Percentiles rank a stretch among this genome's conserved stretches.
Evolutionary conservation across 2,113 vertebrate species (phyloP).

Genomic region (Agapornis roseicollis): DNA sequence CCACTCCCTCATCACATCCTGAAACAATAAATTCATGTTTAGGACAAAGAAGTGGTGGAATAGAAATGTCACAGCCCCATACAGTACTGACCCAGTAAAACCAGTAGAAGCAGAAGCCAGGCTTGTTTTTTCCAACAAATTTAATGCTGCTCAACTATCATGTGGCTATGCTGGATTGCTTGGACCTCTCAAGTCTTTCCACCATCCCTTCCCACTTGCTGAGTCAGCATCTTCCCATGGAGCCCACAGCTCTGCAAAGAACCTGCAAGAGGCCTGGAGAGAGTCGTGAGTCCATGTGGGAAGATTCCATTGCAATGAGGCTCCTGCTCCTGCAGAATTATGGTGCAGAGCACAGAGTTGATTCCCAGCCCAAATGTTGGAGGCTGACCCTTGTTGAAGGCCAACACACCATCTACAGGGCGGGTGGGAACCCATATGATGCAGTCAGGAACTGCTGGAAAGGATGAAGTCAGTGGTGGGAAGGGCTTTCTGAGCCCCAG

Average conservation of each 20-base stretch:
- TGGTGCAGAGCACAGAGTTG: rapidly evolving
- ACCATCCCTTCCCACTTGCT: background rate
- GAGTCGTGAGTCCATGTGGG: rapidly evolving
- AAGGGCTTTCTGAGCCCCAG: background rate
- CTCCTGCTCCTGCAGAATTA: rapidly evolving
- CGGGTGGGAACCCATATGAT: background rate
- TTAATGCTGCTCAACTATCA: background rate
- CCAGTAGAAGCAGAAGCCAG: background rate
- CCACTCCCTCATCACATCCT: background rate
- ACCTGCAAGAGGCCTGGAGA: background rate
- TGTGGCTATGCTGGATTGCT: background rate
- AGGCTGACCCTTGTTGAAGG: background rate
- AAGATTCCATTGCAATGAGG: background rate
- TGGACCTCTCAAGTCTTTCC: background rate
- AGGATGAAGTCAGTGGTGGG: background rate
- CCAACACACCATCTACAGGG: background rate
- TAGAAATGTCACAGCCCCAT: background rate
- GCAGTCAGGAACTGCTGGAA: background rate
- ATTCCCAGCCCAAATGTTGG: background rate
- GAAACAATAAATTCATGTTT: background rate
- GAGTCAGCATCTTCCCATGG: background rate
- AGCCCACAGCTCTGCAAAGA: background rate
- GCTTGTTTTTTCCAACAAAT: background rate
- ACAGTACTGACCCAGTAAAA: background rate
- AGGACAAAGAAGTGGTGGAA: background rate